A percentile compares a stretch with the other conserved stretches of the same genome.
phyloP scores from a whole-genome alignment of 1,140 invertebrate genomes.

The Dermatophagoides farinae region DNA sequence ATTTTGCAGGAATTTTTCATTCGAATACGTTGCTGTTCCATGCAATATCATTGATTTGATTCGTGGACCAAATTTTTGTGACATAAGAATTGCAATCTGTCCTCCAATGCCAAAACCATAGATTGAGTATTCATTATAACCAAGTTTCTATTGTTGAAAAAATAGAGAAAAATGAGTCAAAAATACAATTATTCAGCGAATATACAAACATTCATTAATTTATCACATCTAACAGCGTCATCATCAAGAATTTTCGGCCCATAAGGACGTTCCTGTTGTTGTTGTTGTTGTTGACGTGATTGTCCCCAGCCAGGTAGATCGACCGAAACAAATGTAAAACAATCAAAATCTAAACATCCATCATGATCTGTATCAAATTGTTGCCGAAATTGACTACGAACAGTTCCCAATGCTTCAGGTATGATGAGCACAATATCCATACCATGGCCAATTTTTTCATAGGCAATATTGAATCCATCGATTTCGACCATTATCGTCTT shows the following conservation, averaged over 20 bases:
- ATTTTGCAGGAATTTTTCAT: not conserved
- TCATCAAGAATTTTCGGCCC: slow-evolving; percentile 41
- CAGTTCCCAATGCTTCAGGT: slow-evolving; percentile 13
- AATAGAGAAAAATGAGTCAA: no score
- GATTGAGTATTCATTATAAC: slow-evolving; percentile 47
- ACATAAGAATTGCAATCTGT: slow-evolving; percentile 49
- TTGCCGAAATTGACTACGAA: not conserved
- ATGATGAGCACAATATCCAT: slow-evolving; percentile 4
- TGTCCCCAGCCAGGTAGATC: slow-evolving; percentile 71
- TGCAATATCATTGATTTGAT: slow-evolving; percentile 51
- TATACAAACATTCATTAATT: slow-evolving; percentile 46
- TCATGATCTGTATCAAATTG: not conserved
- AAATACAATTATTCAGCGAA: not conserved
- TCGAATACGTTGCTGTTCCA: slow-evolving; percentile 29
- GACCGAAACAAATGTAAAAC: slow-evolving; percentile 44
- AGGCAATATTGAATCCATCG: not conserved
- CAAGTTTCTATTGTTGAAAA: slow-evolving; percentile 29
- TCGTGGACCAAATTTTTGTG: slow-evolving; percentile 24
- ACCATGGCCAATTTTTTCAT: slow-evolving; percentile 9
- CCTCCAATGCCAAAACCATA: slow-evolving; percentile 77
- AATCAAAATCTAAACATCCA: slow-evolving; percentile 22
- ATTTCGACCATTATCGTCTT: no score
- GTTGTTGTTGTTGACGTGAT: no score
- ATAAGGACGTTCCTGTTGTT: slow-evolving; percentile 51
- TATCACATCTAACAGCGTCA: slow-evolving; percentile 45